Evolutionary conservation across 2,888 invertebrate genomes (phyloP).

Genomic region (Teinopalpus imperialis): DNA sequence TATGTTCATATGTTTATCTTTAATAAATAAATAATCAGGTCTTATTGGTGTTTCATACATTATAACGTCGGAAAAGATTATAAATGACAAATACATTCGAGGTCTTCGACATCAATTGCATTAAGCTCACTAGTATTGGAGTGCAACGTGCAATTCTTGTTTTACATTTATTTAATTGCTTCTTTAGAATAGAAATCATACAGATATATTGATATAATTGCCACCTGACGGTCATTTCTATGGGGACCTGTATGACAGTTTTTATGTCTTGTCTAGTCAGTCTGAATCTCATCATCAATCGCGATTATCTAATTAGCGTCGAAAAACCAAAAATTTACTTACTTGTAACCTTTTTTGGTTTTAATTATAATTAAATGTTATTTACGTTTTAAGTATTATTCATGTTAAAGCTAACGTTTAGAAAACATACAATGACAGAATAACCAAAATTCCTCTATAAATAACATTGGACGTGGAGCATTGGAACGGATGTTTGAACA

Average conservation of each 20-base stretch:
- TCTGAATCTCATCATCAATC: too few relatives aligned
- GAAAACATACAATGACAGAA: too few relatives aligned
- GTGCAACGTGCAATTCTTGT: neutral
- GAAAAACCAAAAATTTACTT: too few relatives aligned
- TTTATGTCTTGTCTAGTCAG: too few relatives aligned
- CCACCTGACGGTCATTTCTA: too few relatives aligned
- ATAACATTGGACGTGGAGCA: neutral
- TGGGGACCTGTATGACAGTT: neutral
- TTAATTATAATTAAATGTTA: too few relatives aligned
- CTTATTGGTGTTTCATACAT: slow-evolving; percentile 6
- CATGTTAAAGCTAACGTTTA: slow-evolving; percentile 3
- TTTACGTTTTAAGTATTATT: neutral
- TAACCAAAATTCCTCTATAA: slow-evolving; percentile 11
- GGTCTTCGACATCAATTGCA: neutral
- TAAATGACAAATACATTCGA: slow-evolving; percentile 3
- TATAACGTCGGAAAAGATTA: slow-evolving; percentile 4
- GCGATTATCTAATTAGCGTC: too few relatives aligned
- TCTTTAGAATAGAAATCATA: neutral
- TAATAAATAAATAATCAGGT: neutral
- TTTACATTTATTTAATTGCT: neutral
- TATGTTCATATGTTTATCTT: neutral
- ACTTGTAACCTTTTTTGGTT: neutral
- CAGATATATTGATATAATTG: too few relatives aligned
- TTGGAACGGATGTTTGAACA: slow-evolving; percentile 6
- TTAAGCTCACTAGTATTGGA: slow-evolving; percentile 1